phyloP scores from a whole-genome alignment of 2,113 vertebrate species.

The Strigops habroptila region DNA sequence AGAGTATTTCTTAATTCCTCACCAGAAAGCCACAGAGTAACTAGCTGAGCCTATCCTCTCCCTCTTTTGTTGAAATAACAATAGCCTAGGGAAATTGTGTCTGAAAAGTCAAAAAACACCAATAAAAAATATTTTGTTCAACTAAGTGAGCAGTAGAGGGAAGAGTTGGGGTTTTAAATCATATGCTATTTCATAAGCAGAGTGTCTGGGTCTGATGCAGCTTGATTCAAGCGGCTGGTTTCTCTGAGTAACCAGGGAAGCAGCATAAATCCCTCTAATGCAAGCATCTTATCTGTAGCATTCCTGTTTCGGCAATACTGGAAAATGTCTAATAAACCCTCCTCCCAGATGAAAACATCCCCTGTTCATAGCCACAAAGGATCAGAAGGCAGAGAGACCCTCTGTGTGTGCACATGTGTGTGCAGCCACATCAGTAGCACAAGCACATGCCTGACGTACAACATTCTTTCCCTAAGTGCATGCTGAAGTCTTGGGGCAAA shows the following conservation, averaged over 20 bases:
- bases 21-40: slow-evolving; percentile 58
- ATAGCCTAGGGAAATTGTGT: slow-evolving; percentile 64
- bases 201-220: neutral
- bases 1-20: slow-evolving; percentile 63
- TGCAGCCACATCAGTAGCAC: neutral
- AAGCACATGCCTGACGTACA: neutral
- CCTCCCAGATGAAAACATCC: neutral
- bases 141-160: slow-evolving; percentile 28
- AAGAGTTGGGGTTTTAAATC: slow-evolving; percentile 36
- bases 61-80: slow-evolving; percentile 38
- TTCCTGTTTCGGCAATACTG: neutral
- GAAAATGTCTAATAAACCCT: neutral
- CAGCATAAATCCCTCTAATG: neutral
- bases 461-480: fast-evolving
- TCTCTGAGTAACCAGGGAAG: neutral
- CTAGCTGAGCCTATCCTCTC: slow-evolving; percentile 27
- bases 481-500: neutral
- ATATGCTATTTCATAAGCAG: slow-evolving; percentile 5
- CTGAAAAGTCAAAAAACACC: slow-evolving; percentile 56
- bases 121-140: slow-evolving; percentile 60
- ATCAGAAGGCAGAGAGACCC: neutral
- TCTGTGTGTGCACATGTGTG: too few relatives aligned
- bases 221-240: neutral
- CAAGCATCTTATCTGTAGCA: neutral
- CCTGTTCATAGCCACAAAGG: neutral